Base-by-base conservation (phyloP, 2,113 vertebrate genomes). In the Theristicus caerulescens region DNA sequence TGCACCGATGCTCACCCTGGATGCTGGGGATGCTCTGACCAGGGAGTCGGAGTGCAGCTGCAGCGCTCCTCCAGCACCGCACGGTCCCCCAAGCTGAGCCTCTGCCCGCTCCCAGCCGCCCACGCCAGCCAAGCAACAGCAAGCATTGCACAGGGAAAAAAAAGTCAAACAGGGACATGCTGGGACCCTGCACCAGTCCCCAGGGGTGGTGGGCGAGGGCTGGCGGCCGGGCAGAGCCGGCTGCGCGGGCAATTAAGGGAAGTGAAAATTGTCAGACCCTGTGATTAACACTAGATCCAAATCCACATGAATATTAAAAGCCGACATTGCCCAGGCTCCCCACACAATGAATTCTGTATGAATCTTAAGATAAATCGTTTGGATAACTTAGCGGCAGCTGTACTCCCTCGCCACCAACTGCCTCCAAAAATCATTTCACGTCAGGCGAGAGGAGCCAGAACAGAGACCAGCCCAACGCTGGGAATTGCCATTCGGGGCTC, bases 221-320 rank as follows among this genome's bases (percentile, higher is more conserved):
- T 32, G 65, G 36, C 2, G 32, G 83, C 94, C 36, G 72, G 32
- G 40, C 93, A 52, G 88, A 88, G 91, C 91, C 66, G 22, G 42
- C 95, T 87, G 91, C 89, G 76, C 64, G 90, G 96, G 94, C 97
- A 98, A 97, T 97, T 96, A 97, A 96, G 95, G 96, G 87, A 97
- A 98, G 97, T 96, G 97, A 96, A 97, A 97, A 98, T 97, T 97
- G 97, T 96, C 96, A 95, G 96, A 93, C 81, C 96, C 97, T 17
- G n/a, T 98, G 98, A 98, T 98, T 98, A 98, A 97, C 96, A 51
- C 97, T 46, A 96, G 95, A 94, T 97, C 96, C 90, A 87, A 97
- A 98, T 96, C 98, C 97, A 64, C 98, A 98, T 98, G 98, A 98
- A 98, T 99, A 99, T 99, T 99, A 98, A 99, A 98, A 97, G 85